Conservation (phyloP, 2,888 invertebrate species). For the Iselma pallidipennis region DNA sequence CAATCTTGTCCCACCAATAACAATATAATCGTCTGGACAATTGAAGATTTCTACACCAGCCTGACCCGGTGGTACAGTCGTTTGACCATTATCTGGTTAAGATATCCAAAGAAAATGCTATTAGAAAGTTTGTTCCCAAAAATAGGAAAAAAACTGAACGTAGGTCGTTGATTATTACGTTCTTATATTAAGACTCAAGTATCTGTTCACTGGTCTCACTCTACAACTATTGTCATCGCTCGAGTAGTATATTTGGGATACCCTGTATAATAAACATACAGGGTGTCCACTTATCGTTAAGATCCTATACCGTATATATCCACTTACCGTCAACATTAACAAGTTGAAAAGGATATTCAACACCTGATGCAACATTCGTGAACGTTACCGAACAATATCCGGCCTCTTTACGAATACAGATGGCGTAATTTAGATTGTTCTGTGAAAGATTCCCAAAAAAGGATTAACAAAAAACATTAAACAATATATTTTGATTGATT, state of each 20-base stretch:
- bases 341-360: constrained; percentile 67
- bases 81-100: constrained; percentile 64
- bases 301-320: no score
- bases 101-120: no score
- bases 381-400: constrained; percentile 71
- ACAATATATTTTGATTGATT: background rate
- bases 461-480: background rate
- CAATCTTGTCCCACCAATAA: constrained; percentile 69
- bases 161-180: background rate
- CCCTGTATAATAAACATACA: background rate
- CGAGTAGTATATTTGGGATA: background rate
- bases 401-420: constrained; percentile 67
- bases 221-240: no score
- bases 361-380: constrained; percentile 58
- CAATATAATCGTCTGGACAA: constrained; percentile 76
- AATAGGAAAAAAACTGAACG: background rate
- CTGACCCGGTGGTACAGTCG: constrained; percentile 67
- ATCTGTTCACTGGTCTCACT: no score
- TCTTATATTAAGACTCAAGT: no score
- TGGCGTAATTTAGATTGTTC: constrained; percentile 79
- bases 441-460: constrained; percentile 52
- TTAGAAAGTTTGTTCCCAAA: no score
- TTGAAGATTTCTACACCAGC: constrained; percentile 76
- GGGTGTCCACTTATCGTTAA: no score
- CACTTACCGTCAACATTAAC: constrained; percentile 66